Percentiles rank a stretch among this genome's conserved stretches.
phyloP scores from a whole-genome alignment of 1,140 invertebrate species.

The Zaprionus vittiger region DNA sequence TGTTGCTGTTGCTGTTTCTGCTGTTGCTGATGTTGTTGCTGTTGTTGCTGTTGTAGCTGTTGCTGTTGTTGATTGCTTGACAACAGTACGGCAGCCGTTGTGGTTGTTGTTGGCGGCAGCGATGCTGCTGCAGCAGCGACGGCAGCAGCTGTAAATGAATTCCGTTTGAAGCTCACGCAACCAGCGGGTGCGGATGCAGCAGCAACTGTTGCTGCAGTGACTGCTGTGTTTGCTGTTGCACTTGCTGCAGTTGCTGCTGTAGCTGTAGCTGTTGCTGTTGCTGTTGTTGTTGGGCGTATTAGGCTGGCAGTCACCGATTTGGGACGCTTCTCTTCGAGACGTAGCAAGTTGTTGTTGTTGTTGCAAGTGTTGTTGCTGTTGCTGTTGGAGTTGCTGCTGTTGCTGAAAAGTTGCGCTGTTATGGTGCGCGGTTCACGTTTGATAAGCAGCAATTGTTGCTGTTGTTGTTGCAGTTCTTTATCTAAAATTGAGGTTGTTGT shows the following conservation, averaged over 20 bases:
- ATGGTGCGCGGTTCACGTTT: conserved; percentile 72
- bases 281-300: conserved; percentile 59
- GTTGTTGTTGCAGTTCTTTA: conserved; percentile 40
- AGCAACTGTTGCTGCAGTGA: conserved; percentile 21
- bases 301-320: conserved; percentile 83
- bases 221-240: background rate
- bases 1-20: conserved; percentile 85
- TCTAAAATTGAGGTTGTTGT: conserved; percentile 25
- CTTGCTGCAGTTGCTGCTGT: conserved; percentile 12
- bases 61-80: conserved; percentile 62
- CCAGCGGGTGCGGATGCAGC: conserved; percentile 7
- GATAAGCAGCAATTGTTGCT: conserved; percentile 45
- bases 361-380: conserved; percentile 20
- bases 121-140: conserved; percentile 30
- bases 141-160: conserved; percentile 28
- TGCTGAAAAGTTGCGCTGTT: conserved; percentile 58
- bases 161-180: conserved; percentile 51
- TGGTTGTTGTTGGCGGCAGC: conserved; percentile 69
- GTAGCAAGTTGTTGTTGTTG: conserved; percentile 36
- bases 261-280: conserved; percentile 28
- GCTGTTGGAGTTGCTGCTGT: conserved; percentile 32
- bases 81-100: conserved; percentile 67
- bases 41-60: conserved; percentile 59
- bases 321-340: conserved; percentile 73
- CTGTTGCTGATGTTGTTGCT: conserved; percentile 69